Percentiles rank a stretch among this genome's conserved stretches.
Conservation (phyloP, 2,888 invertebrate species). For the Drosophila acutilabella region DNA sequence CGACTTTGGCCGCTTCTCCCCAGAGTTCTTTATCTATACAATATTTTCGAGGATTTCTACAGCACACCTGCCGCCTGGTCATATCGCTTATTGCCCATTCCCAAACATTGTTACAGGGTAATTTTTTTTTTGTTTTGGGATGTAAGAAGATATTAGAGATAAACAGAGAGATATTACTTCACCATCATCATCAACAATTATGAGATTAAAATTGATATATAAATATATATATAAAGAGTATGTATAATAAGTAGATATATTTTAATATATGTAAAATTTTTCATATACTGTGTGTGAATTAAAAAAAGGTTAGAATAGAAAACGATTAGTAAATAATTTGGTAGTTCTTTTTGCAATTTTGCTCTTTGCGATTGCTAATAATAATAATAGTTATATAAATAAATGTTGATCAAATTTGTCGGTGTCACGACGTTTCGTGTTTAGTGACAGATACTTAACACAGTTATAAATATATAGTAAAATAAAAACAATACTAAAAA, state of each 20-base stretch:
- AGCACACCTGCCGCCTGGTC: slow-evolving; percentile 88
- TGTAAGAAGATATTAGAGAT: slow-evolving; percentile 70
- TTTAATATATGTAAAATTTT: slow-evolving; percentile 52
- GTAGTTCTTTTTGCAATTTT: slow-evolving; percentile 49
- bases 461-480: slow-evolving; percentile 12
- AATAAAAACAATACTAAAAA: slow-evolving; percentile 37
- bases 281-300: slow-evolving; percentile 77
- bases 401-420: slow-evolving; percentile 42
- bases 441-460: slow-evolving; percentile 52
- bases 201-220: slow-evolving; percentile 65
- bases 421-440: slow-evolving; percentile 65
- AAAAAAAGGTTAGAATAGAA: slow-evolving; percentile 77
- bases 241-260: slow-evolving; percentile 47
- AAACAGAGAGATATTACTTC: slow-evolving; percentile 77
- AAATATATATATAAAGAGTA: slow-evolving; percentile 50
- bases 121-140: slow-evolving; percentile 46
- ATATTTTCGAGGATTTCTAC: slow-evolving; percentile 86
- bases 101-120: slow-evolving; percentile 85
- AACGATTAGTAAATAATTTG: slow-evolving; percentile 78
- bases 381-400: slow-evolving; percentile 19
- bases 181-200: slow-evolving; percentile 81
- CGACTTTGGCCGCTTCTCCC: slow-evolving; percentile 85
- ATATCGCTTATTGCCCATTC: slow-evolving; percentile 91
- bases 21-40: slow-evolving; percentile 84
- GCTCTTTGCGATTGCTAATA: slow-evolving; percentile 42